These are phyloP conservation scores for Mastigias papua DNA, from an alignment of 30 jellyfish, hydroid and myxozoan genomes.

Conservation along the genomic window DNA sequence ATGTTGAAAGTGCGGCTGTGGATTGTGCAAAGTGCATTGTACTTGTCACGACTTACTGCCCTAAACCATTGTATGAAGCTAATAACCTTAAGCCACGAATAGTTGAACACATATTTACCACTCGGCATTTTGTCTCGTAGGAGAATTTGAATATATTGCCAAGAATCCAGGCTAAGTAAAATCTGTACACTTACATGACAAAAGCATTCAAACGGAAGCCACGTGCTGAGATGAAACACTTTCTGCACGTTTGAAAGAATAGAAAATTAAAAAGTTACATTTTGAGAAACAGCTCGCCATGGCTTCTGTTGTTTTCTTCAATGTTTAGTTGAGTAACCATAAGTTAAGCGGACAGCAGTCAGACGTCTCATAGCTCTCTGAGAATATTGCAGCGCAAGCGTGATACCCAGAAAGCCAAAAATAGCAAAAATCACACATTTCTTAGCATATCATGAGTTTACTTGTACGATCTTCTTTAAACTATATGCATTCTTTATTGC, in stretches of 20 bases:
- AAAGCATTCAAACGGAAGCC: not conserved
- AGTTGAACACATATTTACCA: not conserved
- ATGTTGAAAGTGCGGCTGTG: no score
- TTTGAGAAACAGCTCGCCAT: not conserved
- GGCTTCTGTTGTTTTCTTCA: not conserved
- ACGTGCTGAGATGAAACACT: not conserved
- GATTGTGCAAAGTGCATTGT: not conserved
- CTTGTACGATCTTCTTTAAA: no score
- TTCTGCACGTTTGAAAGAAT: not conserved
- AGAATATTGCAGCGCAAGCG: no score
- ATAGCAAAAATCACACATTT: no score
- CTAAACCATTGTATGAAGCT: not conserved
- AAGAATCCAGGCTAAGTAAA: not conserved
- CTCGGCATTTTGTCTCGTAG: not conserved
- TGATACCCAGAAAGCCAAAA: no score
- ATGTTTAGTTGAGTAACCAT: not conserved
- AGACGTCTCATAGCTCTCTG: no score
- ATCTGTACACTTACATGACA: not conserved
- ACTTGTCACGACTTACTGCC: not conserved
- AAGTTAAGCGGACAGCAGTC: not conserved
- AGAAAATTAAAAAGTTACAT: not conserved
- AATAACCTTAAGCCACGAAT: not conserved
- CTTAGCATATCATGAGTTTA: no score
- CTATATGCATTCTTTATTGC: no score
- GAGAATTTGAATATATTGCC: not conserved